Evolutionary conservation across 2,888 invertebrate species (phyloP).

Genomic region (Noctua comes): DNA sequence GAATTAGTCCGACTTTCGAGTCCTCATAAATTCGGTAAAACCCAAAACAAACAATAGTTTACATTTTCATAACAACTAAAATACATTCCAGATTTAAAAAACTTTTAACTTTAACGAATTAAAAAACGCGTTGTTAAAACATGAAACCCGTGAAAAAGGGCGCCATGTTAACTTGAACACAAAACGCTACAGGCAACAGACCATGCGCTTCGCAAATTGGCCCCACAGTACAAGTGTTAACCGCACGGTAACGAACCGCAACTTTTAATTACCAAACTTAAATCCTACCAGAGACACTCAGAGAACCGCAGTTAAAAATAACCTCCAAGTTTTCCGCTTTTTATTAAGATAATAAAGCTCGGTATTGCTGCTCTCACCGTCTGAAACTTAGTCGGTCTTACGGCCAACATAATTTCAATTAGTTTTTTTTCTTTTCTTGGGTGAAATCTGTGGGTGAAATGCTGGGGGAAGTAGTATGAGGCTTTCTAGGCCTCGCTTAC

Average conservation of each 20-base stretch:
- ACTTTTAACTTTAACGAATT: conserved; percentile 18
- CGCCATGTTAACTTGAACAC: conserved; percentile 51
- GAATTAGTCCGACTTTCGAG: neutral
- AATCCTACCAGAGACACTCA: conserved; percentile 74
- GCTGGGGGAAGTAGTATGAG: conserved; percentile 54
- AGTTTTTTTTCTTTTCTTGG: conserved; percentile 63
- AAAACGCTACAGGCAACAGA: conserved; percentile 56
- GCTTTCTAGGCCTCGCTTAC: conserved; percentile 16
- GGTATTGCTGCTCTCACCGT: conserved; percentile 71
- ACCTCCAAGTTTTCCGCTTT: conserved; percentile 70
- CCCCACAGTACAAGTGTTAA: conserved; percentile 71
- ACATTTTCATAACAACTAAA: neutral
- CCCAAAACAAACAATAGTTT: neutral
- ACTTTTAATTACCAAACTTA: conserved; percentile 88
- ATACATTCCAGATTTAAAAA: neutral
- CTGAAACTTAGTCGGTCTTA: conserved; percentile 69
- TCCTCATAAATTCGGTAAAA: neutral
- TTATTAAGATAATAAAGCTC: conserved; percentile 79
- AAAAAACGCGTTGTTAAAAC: conserved; percentile 37
- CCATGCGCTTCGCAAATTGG: conserved; percentile 71
- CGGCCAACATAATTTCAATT: conserved; percentile 78
- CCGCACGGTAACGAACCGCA: conserved; percentile 74
- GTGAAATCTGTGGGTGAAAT: conserved; percentile 57
- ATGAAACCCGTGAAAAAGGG: conserved; percentile 46
- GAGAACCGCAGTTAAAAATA: conserved; percentile 77